Evolutionary conservation across 2,888 invertebrate species (phyloP).

Genomic region (Aspidiotus destructor): DNA sequence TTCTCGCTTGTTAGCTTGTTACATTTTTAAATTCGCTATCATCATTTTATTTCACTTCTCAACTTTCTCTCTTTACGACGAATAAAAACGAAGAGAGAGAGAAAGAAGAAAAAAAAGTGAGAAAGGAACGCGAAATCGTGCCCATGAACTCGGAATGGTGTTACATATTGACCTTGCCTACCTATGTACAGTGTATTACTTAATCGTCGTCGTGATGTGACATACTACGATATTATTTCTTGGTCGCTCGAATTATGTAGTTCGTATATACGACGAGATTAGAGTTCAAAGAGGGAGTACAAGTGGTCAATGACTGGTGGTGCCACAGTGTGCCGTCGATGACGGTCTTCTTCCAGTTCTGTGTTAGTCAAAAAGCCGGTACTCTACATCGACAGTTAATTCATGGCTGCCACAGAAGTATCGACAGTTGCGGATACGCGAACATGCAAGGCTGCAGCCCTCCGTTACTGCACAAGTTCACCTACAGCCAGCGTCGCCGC

Average conservation of each 20-base stretch:
- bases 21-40: too few relatives aligned
- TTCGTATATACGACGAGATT: background rate
- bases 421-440: conserved; percentile 14
- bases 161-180: conserved; percentile 22
- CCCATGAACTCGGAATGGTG: conserved; percentile 20
- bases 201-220: conserved; percentile 15
- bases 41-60: too few relatives aligned
- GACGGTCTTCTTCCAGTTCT: conserved; percentile 14
- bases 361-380: conserved; percentile 6
- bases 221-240: background rate
- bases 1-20: too few relatives aligned
- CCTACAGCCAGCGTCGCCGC: conserved; percentile 3
- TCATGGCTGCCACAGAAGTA: too few relatives aligned
- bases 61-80: too few relatives aligned
- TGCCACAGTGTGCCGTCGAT: conserved; percentile 16
- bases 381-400: background rate
- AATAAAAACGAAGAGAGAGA: background rate
- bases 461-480: conserved; percentile 19
- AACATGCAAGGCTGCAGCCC: conserved; percentile 14
- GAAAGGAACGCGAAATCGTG: background rate
- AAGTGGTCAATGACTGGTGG: conserved; percentile 2
- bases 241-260: background rate
- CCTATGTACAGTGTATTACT: conserved; percentile 3
- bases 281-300: background rate
- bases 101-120: conserved; percentile 10